Evolutionary conservation across 2,113 vertebrate genomes (phyloP), one percentile per base, ranked within the genome.

Genomic region (Eurypyga helias): DNA sequence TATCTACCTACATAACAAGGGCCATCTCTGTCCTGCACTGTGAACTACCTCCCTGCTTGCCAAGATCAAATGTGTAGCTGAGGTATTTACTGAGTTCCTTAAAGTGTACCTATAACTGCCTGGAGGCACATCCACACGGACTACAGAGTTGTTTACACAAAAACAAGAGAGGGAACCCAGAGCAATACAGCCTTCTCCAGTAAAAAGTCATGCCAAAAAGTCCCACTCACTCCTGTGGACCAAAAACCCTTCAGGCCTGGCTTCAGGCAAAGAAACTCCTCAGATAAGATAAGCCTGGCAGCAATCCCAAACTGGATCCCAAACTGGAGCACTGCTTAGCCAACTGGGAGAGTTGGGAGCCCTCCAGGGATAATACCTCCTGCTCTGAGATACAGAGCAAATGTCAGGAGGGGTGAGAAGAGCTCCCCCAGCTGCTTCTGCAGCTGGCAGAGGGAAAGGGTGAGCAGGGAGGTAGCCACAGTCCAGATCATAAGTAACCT

Each of bases 211-310:
- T 61, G 64, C 26, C 24, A 49, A 90, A 93, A 91, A 64, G 48
- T 85, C 45, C 28, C 31, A 19, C 60, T 92, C 19, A 5, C 33
- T 78, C 2, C 0, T 64, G n/a, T 76, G 66, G 66, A 77, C 54
- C 1, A 4, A 95, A 78, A 93, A 67, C 25, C 43, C 85, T 89
- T 81, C 52, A 87, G 86, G 90, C 46, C 64, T 90, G n/a, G 80
- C 82, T 94, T 93, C 76, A 62, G 76, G 93, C 64, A 64, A 70
- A 87, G 79, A 76, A 13, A 11, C 54, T 90, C 64, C 2, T 1
- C 28, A 88, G 85, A 90, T 86, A 89, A 96, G 41, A 93, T 79
- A 90, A 95, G 5, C 49, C 57, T 93, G 87, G 89, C 78, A 90
- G 25, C n/a, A 52, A 7, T 65, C 65, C 51, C 34, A 43, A 61